These are phyloP conservation scores for Thera obeliscata DNA, from an alignment of 2,888 invertebrate species.

Conservation along the genomic window DNA sequence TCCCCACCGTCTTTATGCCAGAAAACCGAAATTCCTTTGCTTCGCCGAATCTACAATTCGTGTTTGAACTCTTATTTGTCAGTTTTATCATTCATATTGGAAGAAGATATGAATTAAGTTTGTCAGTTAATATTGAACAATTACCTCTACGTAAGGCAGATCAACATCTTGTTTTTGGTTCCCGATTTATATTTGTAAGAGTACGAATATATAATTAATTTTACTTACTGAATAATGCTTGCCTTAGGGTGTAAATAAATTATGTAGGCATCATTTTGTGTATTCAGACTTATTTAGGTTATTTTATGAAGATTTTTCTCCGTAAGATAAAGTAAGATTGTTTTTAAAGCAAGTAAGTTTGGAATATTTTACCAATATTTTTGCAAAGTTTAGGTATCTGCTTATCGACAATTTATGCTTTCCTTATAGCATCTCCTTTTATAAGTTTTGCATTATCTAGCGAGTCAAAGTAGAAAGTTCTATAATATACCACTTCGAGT, in stretches of 20 bases:
- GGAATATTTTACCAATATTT: not conserved
- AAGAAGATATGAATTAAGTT: constrained; percentile 12
- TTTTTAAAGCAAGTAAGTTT: not conserved
- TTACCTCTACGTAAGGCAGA: not conserved
- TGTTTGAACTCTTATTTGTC: constrained; percentile 33
- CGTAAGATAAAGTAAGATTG: too few relatives aligned
- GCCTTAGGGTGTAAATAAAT: not conserved
- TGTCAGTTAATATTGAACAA: constrained; percentile 5
- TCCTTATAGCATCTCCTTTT: not conserved
- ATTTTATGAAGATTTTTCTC: not conserved
- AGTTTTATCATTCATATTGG: constrained; percentile 19
- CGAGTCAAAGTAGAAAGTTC: not conserved
- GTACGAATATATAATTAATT: not conserved
- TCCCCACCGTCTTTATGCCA: constrained; percentile 4
- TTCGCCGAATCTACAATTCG: not conserved
- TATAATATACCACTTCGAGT: not conserved
- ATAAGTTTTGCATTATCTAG: not conserved
- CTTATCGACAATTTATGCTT: not conserved
- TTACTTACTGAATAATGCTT: not conserved
- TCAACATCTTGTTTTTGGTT: constrained; percentile 2
- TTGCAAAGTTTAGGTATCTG: not conserved
- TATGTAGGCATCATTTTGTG: not conserved
- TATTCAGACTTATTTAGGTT: not conserved
- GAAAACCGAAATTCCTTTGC: constrained; percentile 16
- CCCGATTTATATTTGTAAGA: not conserved